These are phyloP conservation scores for Drosophila triauraria DNA, from an alignment of 1,140 invertebrate genomes.

Conservation along the genomic window DNA sequence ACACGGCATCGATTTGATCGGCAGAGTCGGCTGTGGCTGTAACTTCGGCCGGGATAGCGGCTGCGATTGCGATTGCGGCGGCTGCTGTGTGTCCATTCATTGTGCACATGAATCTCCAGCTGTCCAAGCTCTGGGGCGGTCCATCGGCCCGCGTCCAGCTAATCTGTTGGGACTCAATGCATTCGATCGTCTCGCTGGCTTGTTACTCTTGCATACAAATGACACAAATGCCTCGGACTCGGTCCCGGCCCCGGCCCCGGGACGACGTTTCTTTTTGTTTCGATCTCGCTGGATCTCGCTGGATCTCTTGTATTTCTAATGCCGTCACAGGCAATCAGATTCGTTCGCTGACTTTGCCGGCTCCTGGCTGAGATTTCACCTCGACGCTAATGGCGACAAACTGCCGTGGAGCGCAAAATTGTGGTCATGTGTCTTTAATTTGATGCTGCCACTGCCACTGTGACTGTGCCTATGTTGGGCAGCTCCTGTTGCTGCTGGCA, in stretches of 20 bases:
- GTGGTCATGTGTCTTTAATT: constrained; percentile 61
- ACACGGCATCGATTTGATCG: constrained; percentile 77
- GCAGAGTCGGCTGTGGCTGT: constrained; percentile 47
- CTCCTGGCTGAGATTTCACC: constrained; percentile 70
- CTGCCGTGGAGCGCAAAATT: constrained; percentile 81
- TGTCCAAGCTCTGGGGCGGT: constrained; percentile 72
- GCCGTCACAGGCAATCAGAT: constrained; percentile 76
- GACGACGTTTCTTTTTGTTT: constrained; percentile 50
- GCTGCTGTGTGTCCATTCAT: constrained; percentile 58
- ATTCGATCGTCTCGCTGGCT: constrained; percentile 67
- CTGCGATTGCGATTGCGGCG: constrained; percentile 38
- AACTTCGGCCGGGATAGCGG: constrained; percentile 7
- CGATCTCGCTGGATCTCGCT: constrained; percentile 32
- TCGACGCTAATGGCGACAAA: constrained; percentile 84
- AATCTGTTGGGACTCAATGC: constrained; percentile 75
- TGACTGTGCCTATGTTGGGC: not conserved
- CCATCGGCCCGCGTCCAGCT: constrained; percentile 58
- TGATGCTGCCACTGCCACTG: constrained; percentile 34
- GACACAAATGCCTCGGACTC: constrained; percentile 76
- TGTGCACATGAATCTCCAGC: constrained; percentile 74
- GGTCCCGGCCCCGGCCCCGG: constrained; percentile 1
- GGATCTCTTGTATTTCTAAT: constrained; percentile 71
- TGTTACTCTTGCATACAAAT: constrained; percentile 84
- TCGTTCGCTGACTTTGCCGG: constrained; percentile 45
- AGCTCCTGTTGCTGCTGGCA: constrained; percentile 23